Base-by-base conservation (phyloP, 1,140 invertebrate species). In the Zaprionus taronus region DNA sequence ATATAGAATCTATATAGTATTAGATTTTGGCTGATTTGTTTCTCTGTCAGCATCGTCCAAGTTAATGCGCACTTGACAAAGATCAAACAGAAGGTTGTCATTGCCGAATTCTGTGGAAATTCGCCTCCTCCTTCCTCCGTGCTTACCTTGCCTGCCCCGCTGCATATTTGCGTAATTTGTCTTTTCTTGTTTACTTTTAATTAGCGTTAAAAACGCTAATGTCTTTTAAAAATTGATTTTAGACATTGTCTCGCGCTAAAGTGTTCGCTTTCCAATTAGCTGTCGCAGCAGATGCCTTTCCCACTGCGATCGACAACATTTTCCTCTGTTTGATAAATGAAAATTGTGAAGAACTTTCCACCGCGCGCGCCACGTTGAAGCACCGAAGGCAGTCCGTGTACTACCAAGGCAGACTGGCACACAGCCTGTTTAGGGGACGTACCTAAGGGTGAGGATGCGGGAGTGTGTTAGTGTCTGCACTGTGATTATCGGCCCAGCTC, bases 61-160 rank as follows among this genome's bases (percentile, higher is more conserved):
- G 0, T 41, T 49, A 22, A 49, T 49, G 20, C 47, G 47, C 47
- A 49, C 17, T 49, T 9, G 9, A 20, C 47, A 49, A 17, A 49
- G 41, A 17, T 7, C 41, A 44, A 44, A 44, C 15, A n/a, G 38
- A n/a, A 7, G 41, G 6, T 17, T 17, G 15, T 22, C 47, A 41
- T n/a, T 15, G 38, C 4, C 38, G 15, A 41, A 15, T 14, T 15
- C 47, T 49, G 47, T 49, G 47, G 15, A 22, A 49, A 49, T 66
- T 56, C 14, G 22, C 7, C 53, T 9, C 15, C 38, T n/a, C n/a
- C 24, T 26, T 5, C n/a, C 26, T 12, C 9, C 24, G 31, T 11
- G 14, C 83, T 87, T 89, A 89, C 84, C 83, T 89, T 57, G 24
- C 83, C 87, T 87, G 83, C 84, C 83, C 75, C 83, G 77, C 84